Conservation (phyloP, 2,113 vertebrate genomes). For the Oreochromis aureus region DNA sequence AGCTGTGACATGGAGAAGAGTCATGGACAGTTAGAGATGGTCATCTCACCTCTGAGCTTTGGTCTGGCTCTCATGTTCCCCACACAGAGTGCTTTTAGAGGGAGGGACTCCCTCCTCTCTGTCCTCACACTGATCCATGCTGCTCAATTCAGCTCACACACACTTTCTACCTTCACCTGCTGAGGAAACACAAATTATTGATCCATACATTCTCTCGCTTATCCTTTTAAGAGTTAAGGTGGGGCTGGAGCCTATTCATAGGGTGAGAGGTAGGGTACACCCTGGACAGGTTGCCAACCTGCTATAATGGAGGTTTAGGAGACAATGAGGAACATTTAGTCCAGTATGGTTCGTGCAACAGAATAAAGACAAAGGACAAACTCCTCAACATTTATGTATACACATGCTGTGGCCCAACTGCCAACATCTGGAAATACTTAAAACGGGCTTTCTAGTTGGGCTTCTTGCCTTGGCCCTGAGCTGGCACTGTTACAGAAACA, state of each 20-base stretch:
- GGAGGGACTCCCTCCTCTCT: background rate
- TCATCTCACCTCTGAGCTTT: too few relatives aligned
- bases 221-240: background rate
- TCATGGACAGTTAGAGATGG: too few relatives aligned
- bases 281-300: background rate
- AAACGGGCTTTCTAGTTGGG: background rate
- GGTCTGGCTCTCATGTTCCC: too few relatives aligned
- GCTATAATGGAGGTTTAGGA: background rate
- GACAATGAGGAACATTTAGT: background rate
- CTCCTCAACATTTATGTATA: background rate
- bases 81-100: too few relatives aligned
- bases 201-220: background rate
- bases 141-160: background rate
- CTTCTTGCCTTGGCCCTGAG: background rate
- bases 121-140: background rate
- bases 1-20: too few relatives aligned
- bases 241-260: background rate
- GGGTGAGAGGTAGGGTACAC: background rate
- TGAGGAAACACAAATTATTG: accelerated
- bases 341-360: background rate
- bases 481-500: background rate
- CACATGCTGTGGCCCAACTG: background rate
- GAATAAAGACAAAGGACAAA: background rate
- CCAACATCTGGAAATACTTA: background rate
- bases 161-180: background rate